Evolutionary conservation across 2,888 invertebrate species (phyloP), one percentile per base, ranked within the genome.

Genomic region (Lepidochrysops patricia): DNA sequence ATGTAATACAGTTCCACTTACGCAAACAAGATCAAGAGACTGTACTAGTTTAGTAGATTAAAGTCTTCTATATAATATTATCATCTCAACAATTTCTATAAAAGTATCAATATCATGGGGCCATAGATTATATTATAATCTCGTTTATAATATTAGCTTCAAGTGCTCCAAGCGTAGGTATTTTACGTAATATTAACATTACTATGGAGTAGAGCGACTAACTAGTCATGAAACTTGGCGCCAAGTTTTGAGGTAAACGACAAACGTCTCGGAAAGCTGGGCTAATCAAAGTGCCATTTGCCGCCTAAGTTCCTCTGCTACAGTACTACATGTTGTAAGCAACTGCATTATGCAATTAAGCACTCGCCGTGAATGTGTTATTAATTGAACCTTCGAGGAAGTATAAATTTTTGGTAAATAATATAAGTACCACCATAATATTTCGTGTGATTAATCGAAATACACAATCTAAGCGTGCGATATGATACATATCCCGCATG

Each of bases 281-380:
- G 54, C 54, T 54, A 54, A 54, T 54, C 54, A 54, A 54, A 54
- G 54, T 54, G 32, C 15, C 29, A 54, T 54, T 54, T 54, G 32
- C 29, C 54, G 29, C 13, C 26, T 19, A 54, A 54, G 54, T 54
- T 54, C 19, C 32, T 19, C 27, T 32, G 15, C 13, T 13, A 13
- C 13, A 19, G 12, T 54, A 43, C 43, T 43, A 43, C 23, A 23
- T 6, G 19, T 7, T 43, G 19, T 43, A 43, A 12, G 43, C 43
- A 43, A 43, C 43, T 19, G 43, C 43, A 43, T 43, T 43, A 43
- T 19, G 23, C 19, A 43, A 43, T 43, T 43, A 19, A 3, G 43
- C 19, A 23, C 2, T 7, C 19, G 12, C 2, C 3, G 23, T 7
- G 15, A 37, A 43, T 2, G 3, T 43, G 9, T 19, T 9, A 15